phyloP scores from a whole-genome alignment of 2,113 vertebrate species.

The Tragelaphus buxtoni region DNA sequence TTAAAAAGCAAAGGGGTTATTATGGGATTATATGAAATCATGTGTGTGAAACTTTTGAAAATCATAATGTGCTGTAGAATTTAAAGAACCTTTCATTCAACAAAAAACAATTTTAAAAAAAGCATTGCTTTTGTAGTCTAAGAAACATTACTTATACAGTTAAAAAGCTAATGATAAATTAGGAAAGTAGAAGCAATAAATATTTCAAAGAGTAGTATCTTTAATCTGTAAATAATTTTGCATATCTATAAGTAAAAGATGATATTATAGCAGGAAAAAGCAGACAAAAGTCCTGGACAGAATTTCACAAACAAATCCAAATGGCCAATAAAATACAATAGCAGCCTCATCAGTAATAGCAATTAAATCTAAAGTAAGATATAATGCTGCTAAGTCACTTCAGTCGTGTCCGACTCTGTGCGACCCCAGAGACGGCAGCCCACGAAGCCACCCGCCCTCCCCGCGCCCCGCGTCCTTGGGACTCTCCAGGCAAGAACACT shows the following conservation, averaged over 20 bases:
- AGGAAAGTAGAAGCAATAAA: background rate
- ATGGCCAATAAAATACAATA: background rate
- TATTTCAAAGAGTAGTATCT: background rate
- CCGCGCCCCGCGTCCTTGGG: no score
- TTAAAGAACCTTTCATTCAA: background rate
- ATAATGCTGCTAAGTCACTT: background rate
- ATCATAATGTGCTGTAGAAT: background rate
- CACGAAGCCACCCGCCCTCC: no score
- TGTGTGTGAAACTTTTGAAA: background rate
- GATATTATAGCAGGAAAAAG: background rate
- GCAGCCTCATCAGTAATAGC: background rate
- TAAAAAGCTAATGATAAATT: background rate
- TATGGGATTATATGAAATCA: background rate
- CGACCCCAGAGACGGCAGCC: no score
- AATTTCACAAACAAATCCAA: background rate
- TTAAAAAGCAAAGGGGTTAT: background rate
- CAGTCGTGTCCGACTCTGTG: no score
- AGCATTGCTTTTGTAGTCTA: background rate
- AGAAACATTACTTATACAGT: background rate
- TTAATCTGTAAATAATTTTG: background rate
- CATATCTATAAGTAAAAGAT: background rate
- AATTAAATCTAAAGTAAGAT: background rate
- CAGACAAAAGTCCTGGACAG: background rate
- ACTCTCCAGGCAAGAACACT: no score
- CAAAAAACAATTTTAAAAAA: background rate